These are phyloP conservation scores for Rhopalosiphum nymphaeae DNA, from an alignment of 2,888 invertebrate genomes.

Conservation along the genomic window DNA sequence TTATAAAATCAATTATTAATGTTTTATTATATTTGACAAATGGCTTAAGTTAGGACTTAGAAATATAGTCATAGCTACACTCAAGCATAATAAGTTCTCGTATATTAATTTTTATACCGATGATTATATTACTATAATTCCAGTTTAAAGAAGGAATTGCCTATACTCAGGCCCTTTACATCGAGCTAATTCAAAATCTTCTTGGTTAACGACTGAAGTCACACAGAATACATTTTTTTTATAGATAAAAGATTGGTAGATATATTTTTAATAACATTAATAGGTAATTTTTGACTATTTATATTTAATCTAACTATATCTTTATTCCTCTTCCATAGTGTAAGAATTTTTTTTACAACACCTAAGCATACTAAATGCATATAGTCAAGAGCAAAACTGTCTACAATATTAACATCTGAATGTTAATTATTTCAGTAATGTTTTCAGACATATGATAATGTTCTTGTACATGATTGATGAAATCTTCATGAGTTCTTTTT, in stretches of 20 bases:
- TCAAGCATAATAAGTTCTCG: conserved; percentile 30
- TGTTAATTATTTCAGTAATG: conserved; percentile 51
- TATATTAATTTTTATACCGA: neutral
- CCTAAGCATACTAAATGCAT: conserved; percentile 67
- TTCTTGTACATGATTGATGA: conserved; percentile 57
- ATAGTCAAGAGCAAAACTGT: conserved; percentile 63
- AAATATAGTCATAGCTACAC: conserved; percentile 36
- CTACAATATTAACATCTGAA: conserved; percentile 61
- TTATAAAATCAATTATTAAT: conserved; percentile 19
- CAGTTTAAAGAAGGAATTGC: conserved; percentile 30
- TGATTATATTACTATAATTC: conserved; percentile 12
- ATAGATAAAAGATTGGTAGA: conserved; percentile 10
- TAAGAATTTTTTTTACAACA: conserved; percentile 63
- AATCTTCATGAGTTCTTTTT: conserved; percentile 64
- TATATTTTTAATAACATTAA: conserved; percentile 23
- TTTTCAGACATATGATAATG: conserved; percentile 55
- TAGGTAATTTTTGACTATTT: conserved; percentile 36
- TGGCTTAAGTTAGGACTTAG: conserved; percentile 37
- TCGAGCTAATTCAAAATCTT: neutral
- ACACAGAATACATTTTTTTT: conserved; percentile 6
- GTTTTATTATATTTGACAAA: neutral
- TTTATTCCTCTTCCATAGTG: conserved; percentile 65
- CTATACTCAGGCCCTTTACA: conserved; percentile 26
- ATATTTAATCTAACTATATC: conserved; percentile 50
- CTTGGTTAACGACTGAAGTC: conserved; percentile 12